Evolutionary conservation across 2,888 invertebrate species (phyloP), one percentile per base, ranked within the genome.

Genomic region (Erebia ligea): DNA sequence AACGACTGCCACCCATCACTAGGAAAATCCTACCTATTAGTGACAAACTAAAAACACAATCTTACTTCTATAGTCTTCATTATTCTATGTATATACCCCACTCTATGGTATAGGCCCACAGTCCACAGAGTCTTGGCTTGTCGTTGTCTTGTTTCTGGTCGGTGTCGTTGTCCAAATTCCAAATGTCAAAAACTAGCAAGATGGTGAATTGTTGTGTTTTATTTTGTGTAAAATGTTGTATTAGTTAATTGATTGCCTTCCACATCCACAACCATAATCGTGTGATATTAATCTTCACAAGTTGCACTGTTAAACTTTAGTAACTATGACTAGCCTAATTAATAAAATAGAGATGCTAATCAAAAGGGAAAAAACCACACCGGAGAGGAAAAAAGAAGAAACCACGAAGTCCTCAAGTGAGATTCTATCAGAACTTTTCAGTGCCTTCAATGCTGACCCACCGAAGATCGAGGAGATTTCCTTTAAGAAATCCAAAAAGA

Each of bases 401-500:
- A 83, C 87, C 11, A 84, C 92, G 50, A 96, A 96, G 84, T 95
- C 96, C 9, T 96, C 97, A 0, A 95, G 95, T 83, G 97, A 98
- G 88, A 97, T 98, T 80, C 92, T 98, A 21, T 96, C 97, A 0
- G 98, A 98, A 87, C 90, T 98, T 0, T 97, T 98, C 81, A 94
- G 96, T 79, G 96, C 95, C 34, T 97, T 97, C 82, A 96, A 96
- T 86, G 96, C 96, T 1, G 95, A 95, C 76, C 96, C 96, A 15
- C 96, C 94, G 42, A 94, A 94, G 77, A 88, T 95, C 54, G 93
- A 86, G 73, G 91, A 86, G 70, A 86, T 82, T 77, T 80, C 84
- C 76, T 80, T 79, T 79, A 90, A 88, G 75, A 92, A 92, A 76
- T 85, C 91, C 1, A 95, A 94, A 77, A 95, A 94, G 77, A 93